phyloP scores from a whole-genome alignment of 2,888 invertebrate species.

The Eristalis arbustorum region DNA sequence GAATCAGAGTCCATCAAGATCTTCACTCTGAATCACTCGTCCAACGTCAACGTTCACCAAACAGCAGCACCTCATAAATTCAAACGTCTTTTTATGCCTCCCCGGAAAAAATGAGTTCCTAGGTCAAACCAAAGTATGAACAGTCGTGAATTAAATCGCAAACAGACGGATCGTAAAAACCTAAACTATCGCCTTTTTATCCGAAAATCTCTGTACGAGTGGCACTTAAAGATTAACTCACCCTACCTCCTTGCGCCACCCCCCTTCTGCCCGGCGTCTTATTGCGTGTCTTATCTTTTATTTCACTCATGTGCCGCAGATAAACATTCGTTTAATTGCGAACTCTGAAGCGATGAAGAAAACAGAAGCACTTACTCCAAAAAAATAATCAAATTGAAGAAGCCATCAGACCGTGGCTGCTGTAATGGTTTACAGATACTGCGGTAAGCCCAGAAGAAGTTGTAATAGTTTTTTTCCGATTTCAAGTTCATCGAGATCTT shows the following conservation, averaged over 20 bases:
- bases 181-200: neutral
- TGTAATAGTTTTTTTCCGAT: neutral
- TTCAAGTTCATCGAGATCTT: neutral
- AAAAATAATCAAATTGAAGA: conserved; percentile 7
- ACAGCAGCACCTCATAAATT: neutral
- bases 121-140: neutral
- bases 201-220: neutral
- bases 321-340: neutral
- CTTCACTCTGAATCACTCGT: neutral
- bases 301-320: neutral
- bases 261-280: neutral
- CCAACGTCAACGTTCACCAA: neutral
- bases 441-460: neutral
- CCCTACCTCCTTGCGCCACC: neutral
- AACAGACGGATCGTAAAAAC: neutral
- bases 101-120: neutral
- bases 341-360: neutral
- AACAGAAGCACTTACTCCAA: neutral
- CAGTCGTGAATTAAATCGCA: neutral
- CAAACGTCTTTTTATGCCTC: neutral
- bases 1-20: neutral
- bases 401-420: conserved; percentile 16
- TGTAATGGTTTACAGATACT: conserved; percentile 6
- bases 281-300: neutral
- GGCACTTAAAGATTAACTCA: neutral